Evolutionary conservation across 2,797 vertebrate species (phyloP).

Genomic region (Micrastur ruficollis): DNA sequence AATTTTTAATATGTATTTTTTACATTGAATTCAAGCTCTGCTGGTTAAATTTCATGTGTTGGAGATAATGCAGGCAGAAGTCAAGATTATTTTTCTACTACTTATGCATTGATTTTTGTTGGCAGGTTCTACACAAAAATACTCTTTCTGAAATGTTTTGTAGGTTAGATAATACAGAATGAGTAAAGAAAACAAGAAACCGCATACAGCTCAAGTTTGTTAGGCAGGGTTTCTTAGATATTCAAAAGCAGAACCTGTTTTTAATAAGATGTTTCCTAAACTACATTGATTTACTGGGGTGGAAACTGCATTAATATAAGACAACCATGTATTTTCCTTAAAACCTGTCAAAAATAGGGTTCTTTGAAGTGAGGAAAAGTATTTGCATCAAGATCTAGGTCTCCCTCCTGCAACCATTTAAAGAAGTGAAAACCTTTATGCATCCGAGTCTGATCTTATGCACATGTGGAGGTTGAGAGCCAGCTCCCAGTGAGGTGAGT

Average conservation of each 20-base stretch:
- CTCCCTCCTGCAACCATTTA: not conserved
- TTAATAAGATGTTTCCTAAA: not conserved
- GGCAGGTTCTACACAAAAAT: not conserved
- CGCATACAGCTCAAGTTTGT: not conserved
- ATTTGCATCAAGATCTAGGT: not conserved
- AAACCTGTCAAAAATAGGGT: not conserved
- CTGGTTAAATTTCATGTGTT: conserved; percentile 2
- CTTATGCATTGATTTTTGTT: not conserved
- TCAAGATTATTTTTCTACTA: conserved; percentile 2
- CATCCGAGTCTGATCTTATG: fast-evolving
- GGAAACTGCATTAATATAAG: not conserved
- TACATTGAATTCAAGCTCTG: conserved; percentile 4
- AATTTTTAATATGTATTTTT: conserved; percentile 30
- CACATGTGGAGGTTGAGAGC: not conserved
- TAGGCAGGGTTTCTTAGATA: not conserved
- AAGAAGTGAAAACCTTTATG: not conserved
- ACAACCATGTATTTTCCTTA: not conserved
- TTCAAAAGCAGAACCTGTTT: not conserved
- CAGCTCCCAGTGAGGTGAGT: not conserved
- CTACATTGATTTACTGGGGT: not conserved
- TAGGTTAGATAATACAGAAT: not conserved
- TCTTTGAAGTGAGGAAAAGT: not conserved
- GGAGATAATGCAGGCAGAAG: not conserved
- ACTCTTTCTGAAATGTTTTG: not conserved
- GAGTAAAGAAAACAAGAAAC: not conserved